phyloP scores from a whole-genome alignment of 2,113 vertebrate species.

The Psilopogon haemacephalus region DNA sequence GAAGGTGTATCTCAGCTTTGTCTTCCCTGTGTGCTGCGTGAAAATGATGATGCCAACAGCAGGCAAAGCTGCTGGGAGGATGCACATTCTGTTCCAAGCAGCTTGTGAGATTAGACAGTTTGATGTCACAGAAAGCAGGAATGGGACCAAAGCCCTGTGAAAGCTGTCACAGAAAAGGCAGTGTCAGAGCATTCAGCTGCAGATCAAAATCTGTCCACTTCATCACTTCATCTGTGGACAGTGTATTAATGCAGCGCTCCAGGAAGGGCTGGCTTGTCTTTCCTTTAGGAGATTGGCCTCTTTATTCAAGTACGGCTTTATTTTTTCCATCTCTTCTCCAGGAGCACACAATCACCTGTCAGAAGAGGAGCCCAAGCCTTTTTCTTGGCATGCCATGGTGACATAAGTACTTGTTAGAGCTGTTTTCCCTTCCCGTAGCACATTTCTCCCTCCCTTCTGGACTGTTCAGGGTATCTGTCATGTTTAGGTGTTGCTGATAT shows the following conservation, averaged over 20 bases:
- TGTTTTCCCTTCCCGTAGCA: not conserved
- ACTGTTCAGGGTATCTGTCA: not conserved
- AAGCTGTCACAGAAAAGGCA: not conserved
- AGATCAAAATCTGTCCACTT: slow-evolving; percentile 32
- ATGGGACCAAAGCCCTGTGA: not conserved
- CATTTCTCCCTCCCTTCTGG: not conserved
- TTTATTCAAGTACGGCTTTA: not conserved
- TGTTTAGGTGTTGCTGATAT: not conserved
- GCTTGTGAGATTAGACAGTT: slow-evolving; percentile 20
- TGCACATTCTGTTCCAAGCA: not conserved
- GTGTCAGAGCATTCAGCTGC: not conserved
- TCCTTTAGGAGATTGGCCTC: not conserved
- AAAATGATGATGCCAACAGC: not conserved
- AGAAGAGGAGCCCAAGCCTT: not conserved
- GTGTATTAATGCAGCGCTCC: not conserved
- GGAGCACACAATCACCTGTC: not conserved
- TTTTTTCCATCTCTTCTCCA: too few species aligned
- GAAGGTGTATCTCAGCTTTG: not conserved
- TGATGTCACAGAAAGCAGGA: slow-evolving; percentile 3
- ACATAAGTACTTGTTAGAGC: not conserved
- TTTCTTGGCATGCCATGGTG: not conserved
- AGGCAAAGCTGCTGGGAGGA: not conserved
- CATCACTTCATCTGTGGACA: not conserved
- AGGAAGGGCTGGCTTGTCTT: not conserved
- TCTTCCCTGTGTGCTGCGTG: not conserved